Percentiles rank a stretch among this genome's conserved stretches.
Evolutionary conservation across 2,888 invertebrate genomes (phyloP).

Genomic region (Cheilosia urbana): DNA sequence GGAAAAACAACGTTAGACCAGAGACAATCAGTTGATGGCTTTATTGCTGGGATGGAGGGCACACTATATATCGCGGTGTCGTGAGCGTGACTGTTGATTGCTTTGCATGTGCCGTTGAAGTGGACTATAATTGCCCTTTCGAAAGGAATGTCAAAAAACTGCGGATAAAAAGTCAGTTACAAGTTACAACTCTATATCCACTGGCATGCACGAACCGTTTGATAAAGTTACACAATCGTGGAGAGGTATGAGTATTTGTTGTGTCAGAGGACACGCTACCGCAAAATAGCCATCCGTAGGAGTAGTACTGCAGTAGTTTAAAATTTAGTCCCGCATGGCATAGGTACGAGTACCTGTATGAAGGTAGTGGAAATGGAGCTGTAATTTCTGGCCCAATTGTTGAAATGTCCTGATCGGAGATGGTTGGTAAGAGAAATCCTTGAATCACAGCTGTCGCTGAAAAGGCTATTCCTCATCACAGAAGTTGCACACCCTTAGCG

Average conservation of each 20-base stretch:
- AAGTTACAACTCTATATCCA: slow-evolving; percentile 65
- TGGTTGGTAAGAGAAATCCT: too few relatives aligned
- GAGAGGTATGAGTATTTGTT: slow-evolving; percentile 5
- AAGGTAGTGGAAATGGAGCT: neutral
- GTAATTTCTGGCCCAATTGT: neutral
- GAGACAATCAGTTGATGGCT: slow-evolving; percentile 53
- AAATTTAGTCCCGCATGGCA: slow-evolving; percentile 11
- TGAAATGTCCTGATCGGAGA: neutral
- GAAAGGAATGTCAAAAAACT: slow-evolving; percentile 56
- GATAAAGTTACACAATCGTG: neutral
- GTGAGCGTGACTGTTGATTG: slow-evolving; percentile 63
- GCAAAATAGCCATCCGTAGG: neutral
- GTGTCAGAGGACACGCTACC: slow-evolving; percentile 18
- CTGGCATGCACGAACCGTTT: slow-evolving; percentile 14
- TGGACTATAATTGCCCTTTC: slow-evolving; percentile 65
- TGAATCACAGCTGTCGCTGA: too few relatives aligned
- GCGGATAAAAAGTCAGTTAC: slow-evolving; percentile 59
- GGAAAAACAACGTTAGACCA: slow-evolving; percentile 8
- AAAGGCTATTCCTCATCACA: too few relatives aligned
- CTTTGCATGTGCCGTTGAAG: slow-evolving; percentile 66
- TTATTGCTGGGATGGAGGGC: slow-evolving; percentile 31
- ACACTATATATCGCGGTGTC: slow-evolving; percentile 20
- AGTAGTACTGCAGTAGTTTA: slow-evolving; percentile 30
- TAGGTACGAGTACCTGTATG: neutral
- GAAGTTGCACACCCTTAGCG: too few relatives aligned